phyloP scores from a whole-genome alignment of 2,888 invertebrate genomes.

The Drosophila meridionalis region DNA sequence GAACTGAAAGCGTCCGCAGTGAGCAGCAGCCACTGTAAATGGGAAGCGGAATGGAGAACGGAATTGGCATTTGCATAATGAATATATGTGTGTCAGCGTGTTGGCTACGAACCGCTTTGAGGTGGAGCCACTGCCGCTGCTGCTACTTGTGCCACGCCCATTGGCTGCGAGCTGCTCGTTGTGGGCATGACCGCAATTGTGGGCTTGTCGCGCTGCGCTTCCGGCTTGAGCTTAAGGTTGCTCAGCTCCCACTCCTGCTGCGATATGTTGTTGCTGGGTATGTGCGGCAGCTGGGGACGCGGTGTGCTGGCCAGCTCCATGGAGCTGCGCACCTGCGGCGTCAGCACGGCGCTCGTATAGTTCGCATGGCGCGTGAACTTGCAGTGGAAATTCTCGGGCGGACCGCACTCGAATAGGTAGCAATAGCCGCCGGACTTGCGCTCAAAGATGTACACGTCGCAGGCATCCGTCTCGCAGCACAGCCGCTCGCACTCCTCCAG shows the following conservation, averaged over 20 bases:
- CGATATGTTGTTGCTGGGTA: constrained; percentile 80
- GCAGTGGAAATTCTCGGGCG: constrained; percentile 95
- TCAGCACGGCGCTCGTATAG: constrained; percentile 94
- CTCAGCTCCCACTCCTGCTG: constrained; percentile 85
- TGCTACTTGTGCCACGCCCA: constrained; percentile 47
- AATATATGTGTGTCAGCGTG: constrained; percentile 12
- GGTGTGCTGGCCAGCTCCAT: constrained; percentile 70
- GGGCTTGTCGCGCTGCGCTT: constrained; percentile 70
- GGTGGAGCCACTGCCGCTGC: constrained; percentile 24
- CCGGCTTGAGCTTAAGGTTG: constrained; percentile 83
- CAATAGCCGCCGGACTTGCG: constrained; percentile 94
- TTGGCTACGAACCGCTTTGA: constrained; percentile 58
- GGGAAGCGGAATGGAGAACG: constrained; percentile 33
- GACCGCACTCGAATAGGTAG: constrained; percentile 96
- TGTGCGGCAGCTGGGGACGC: constrained; percentile 69
- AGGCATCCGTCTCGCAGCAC: constrained; percentile 94
- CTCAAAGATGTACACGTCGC: constrained; percentile 96
- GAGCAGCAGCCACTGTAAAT: constrained; percentile 45
- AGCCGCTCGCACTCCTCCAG: constrained; percentile 93
- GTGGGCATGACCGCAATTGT: constrained; percentile 31
- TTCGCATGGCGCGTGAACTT: constrained; percentile 95
- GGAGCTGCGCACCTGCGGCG: constrained; percentile 86
- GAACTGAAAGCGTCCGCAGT: constrained; percentile 94
- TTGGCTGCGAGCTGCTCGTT: constrained; percentile 20
- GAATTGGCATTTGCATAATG: constrained; percentile 37